phyloP scores from a whole-genome alignment of 92 coral and sea anemone species.

The Paragorgia papillata region DNA sequence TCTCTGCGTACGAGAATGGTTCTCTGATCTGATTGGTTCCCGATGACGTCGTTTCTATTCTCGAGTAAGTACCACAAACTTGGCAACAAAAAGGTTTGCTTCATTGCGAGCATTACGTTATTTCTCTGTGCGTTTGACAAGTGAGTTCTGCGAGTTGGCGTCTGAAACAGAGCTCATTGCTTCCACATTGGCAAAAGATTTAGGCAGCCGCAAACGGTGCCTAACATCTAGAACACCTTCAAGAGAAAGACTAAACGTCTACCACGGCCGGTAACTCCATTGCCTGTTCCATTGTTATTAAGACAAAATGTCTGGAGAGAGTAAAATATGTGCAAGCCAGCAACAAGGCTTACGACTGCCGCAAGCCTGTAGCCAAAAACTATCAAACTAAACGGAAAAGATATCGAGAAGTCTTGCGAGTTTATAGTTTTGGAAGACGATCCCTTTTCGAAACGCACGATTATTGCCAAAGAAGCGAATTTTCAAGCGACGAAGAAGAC shows the following conservation, averaged over 20 bases:
- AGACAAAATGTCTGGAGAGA: constrained; percentile 26
- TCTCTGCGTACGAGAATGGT: too few relatives aligned
- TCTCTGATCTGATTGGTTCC: constrained; percentile 69
- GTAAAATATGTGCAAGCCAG: background rate
- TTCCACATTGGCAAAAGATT: background rate
- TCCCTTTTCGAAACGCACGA: background rate
- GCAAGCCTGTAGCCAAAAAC: background rate
- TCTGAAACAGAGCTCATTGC: background rate
- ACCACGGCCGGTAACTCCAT: constrained; percentile 35
- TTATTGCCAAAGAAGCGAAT: background rate
- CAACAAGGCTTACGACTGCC: background rate
- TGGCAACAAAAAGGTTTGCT: background rate
- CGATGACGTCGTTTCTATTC: constrained; percentile 57
- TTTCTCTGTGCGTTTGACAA: background rate
- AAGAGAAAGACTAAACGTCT: background rate
- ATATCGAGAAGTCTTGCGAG: background rate
- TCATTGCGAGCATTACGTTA: background rate
- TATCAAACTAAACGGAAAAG: background rate
- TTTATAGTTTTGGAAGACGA: background rate
- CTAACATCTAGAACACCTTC: constrained; percentile 13
- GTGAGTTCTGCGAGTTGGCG: constrained; percentile 28
- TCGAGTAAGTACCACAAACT: constrained; percentile 23
- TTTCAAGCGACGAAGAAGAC: background rate
- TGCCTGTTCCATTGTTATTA: background rate
- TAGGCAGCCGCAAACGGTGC: constrained; percentile 20